A percentile compares a stretch with the other conserved stretches of the same genome.
These are phyloP conservation scores for Phaethornis superciliosus DNA, from an alignment of 2,113 vertebrate genomes.

Conservation along the genomic window DNA sequence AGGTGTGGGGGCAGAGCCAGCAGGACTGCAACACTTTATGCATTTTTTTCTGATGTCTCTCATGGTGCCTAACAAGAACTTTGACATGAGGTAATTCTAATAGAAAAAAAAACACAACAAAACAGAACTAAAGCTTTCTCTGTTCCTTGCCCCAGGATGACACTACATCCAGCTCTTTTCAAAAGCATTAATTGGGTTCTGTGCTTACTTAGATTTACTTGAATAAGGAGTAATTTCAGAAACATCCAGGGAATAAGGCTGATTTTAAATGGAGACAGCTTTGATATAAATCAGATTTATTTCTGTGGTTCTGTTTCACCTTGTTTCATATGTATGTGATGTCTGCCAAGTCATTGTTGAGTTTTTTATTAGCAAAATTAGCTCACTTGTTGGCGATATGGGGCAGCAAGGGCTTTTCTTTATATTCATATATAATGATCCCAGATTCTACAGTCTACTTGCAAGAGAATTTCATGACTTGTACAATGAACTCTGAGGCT, in stretches of 20 bases:
- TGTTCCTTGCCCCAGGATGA: not conserved
- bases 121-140: not conserved
- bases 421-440: not conserved
- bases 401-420: slow-evolving; percentile 25
- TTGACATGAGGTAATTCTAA: not conserved
- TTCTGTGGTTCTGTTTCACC: not conserved
- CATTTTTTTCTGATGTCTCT: not conserved
- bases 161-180: not conserved
- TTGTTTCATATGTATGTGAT: not conserved
- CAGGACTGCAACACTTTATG: not conserved
- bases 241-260: not conserved
- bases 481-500: not conserved
- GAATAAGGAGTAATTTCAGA: not conserved
- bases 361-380: slow-evolving; percentile 20
- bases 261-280: not conserved
- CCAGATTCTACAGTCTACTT: slow-evolving; percentile 2
- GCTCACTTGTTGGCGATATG: not conserved
- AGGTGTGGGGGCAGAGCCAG: not conserved
- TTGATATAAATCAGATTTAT: not conserved
- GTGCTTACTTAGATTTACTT: not conserved
- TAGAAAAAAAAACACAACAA: not conserved
- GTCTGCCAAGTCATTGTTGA: not conserved
- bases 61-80: not conserved
- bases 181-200: not conserved
- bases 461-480: slow-evolving; percentile 10